Evolutionary conservation across 2,888 invertebrate species (phyloP), one percentile per base, ranked within the genome.

Genomic region (Drosophila anomalata): DNA sequence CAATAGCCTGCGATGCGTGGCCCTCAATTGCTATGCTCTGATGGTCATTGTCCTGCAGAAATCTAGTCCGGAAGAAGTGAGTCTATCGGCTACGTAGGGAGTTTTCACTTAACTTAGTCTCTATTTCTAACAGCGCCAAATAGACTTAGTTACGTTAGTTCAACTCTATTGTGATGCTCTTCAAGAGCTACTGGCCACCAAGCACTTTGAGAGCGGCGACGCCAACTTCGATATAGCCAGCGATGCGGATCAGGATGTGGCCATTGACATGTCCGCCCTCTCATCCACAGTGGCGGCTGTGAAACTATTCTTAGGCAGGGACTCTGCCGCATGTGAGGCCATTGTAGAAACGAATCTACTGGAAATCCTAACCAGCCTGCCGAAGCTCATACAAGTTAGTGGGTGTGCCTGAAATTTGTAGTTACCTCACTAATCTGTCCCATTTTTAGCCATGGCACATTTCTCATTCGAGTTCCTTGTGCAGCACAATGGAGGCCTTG

Each of bases 1-100:
- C 36, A 79, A 83, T 70, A 87, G 89, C 29, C 84, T 93, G 31
- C 92, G 93, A 46, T 84, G 89, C 54, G 90, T 92, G 24, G 92
- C 93, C 4, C 89, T 94, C 9, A 92, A 93, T 79, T 94, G 94
- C 85, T 92, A 93, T 69, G 92, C 93, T 3, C 89, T 92, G 17
- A 93, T 94, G 93, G 92, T 93, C 29, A 93, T 93, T 77, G 93
- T 93, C 33, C 90, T 94, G 54, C 93, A 93, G 82, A 92, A 92
- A 78, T 93, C 93, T 88, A 93, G 93, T 89, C 93, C 94, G 14
- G 93, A 93, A 89, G 92, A 93, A 92, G 93, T 93, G 79, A 90
- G 86, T 87, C 22, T 41, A 1, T n/a, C n/a, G n/a, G n/a, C n/a
- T n/a, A n/a, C n/a, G n/a, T n/a, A n/a, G n/a, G n/a, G n/a, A n/a